Evolutionary conservation across 2,888 invertebrate species (phyloP).

Genomic region (Idaea aversata): DNA sequence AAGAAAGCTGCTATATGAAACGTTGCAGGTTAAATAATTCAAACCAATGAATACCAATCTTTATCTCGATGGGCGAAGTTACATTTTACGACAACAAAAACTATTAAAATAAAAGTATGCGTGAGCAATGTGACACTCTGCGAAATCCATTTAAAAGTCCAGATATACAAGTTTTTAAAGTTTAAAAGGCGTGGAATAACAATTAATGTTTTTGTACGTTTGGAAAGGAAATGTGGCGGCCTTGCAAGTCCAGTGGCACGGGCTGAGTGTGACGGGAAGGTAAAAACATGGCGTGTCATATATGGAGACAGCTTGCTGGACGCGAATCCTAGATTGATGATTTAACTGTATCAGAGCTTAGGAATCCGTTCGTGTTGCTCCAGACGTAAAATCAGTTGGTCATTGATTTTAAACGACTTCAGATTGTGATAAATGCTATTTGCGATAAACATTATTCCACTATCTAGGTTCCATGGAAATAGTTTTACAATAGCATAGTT

Average conservation of each 20-base stretch:
- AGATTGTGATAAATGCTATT: conserved; percentile 12
- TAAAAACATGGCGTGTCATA: conserved; percentile 67
- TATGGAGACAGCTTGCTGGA: conserved; percentile 44
- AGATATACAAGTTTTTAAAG: conserved; percentile 21
- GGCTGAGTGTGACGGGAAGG: conserved; percentile 55
- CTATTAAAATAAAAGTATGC: not conserved
- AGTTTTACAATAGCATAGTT: not conserved
- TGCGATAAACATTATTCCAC: conserved; percentile 5
- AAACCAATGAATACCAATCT: not conserved
- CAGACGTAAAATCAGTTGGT: conserved; percentile 38
- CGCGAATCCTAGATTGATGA: conserved; percentile 61
- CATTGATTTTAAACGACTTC: conserved; percentile 37
- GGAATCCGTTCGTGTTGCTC: conserved; percentile 40
- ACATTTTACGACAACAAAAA: not conserved
- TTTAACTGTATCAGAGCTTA: conserved; percentile 63
- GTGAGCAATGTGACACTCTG: not conserved
- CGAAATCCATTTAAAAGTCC: conserved; percentile 13
- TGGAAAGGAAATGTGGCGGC: conserved; percentile 50
- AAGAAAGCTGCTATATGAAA: conserved; percentile 50
- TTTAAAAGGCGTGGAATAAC: conserved; percentile 20
- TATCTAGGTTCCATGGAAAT: not conserved
- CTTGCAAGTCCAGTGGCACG: conserved; percentile 58
- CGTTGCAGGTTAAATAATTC: conserved; percentile 28
- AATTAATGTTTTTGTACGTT: conserved; percentile 36
- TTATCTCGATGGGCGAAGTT: conserved; percentile 9